Conservation (phyloP, 2,113 vertebrate species). For the Datnioides undecimradiatus region DNA sequence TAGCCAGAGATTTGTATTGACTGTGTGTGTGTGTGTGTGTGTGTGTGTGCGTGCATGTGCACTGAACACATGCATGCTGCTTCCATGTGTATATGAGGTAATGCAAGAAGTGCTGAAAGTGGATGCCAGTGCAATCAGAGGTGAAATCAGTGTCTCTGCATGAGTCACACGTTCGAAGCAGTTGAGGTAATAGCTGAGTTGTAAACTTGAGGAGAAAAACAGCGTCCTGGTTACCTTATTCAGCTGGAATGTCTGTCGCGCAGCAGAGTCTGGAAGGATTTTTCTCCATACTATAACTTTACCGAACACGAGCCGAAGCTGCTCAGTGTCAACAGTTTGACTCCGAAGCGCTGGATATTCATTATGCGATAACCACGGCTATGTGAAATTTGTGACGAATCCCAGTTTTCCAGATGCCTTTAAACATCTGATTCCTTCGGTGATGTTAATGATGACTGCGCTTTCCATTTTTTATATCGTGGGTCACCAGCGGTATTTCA, state of each 20-base stretch:
- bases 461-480: neutral
- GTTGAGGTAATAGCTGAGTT: conserved; percentile 58
- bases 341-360: neutral
- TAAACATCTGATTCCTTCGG: neutral
- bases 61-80: conserved; percentile 9
- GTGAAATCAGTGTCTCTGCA: conserved; percentile 50
- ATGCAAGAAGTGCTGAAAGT: conserved; percentile 33
- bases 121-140: conserved; percentile 45
- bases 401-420: neutral
- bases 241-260: conserved; percentile 76
- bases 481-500: neutral
- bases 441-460: neutral
- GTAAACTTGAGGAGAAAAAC: conserved; percentile 67
- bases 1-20: neutral
- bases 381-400: conserved; percentile 12
- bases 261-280: conserved; percentile 65
- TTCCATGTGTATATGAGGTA: conserved; percentile 56
- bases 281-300: conserved; percentile 50
- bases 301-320: conserved; percentile 39
- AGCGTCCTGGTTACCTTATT: conserved; percentile 70
- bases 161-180: conserved; percentile 52
- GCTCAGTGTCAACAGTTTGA: neutral
- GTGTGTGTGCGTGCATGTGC: neutral
- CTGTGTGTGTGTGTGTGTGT: neutral
- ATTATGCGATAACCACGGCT: conserved; percentile 7